Evolutionary conservation across 2,888 invertebrate genomes (phyloP), one percentile per base, ranked within the genome.

Genomic region (Perizoma affinitatum): DNA sequence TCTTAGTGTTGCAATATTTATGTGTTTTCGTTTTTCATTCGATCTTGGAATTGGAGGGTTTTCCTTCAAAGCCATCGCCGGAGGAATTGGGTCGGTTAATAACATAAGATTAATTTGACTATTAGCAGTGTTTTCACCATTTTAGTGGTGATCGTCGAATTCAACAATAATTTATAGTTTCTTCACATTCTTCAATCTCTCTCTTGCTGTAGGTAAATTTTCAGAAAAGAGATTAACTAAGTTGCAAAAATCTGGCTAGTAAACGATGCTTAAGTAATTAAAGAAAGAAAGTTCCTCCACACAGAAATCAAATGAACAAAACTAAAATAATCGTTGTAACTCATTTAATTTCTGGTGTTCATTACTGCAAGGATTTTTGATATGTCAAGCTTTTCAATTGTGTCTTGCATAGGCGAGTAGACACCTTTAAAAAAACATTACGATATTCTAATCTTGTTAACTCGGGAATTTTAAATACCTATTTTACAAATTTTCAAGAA

Each of bases 401-500:
- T 53, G 8, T 71, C 78, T 57, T 83, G 83, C 61, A 74, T 74
- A 33, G 81, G 83, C 81, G 63, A 61, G 72, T 47, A 36, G n/a
- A n/a, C n/a, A n/a, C n/a, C n/a, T n/a, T n/a, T n/a, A n/a, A n/a
- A n/a, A n/a, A n/a, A n/a, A n/a, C n/a, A n/a, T n/a, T n/a, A 22
- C 22, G 22, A 2, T 22, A 22, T 22, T 22, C 22, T 22, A 22
- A 22, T 22, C 3, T 22, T 2, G 22, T 22, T 22, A 22, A 22
- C 22, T 22, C 22, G n/a, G 44, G 48, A 22, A 54, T 6, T 1
- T 5, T 42, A 42, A 40, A 40, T 42, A 42, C 42, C 6, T 41
- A 41, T n/a, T n/a, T 4, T 42, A 10, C 10, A 22, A 22, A 22
- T 22, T 22, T 2, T 22, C 22, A 22, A 22, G 22, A 22, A 22